A percentile compares a stretch with the other conserved stretches of the same genome.
phyloP scores from a whole-genome alignment of 2,888 invertebrate genomes.

The Eilema griseolum region DNA sequence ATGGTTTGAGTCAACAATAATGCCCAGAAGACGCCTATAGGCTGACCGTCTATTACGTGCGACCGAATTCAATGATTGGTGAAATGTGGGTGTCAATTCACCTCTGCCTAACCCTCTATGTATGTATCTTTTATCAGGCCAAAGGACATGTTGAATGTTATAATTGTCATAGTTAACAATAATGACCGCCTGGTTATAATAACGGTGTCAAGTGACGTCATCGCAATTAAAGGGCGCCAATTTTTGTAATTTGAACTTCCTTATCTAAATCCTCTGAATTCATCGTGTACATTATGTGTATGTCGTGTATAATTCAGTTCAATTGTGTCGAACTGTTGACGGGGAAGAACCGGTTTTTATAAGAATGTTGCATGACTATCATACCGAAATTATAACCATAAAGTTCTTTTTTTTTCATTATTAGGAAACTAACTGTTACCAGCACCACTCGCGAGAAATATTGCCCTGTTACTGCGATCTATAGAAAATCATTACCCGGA shows the following conservation, averaged over 20 bases:
- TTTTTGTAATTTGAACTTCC: slow-evolving; percentile 56
- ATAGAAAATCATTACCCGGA: too few relatives aligned
- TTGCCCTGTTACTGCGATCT: too few relatives aligned
- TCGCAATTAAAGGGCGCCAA: slow-evolving; percentile 53
- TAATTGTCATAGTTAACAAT: not conserved
- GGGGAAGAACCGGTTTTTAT: not conserved
- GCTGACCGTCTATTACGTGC: too few relatives aligned
- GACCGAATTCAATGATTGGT: too few relatives aligned
- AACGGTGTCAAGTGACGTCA: slow-evolving; percentile 51
- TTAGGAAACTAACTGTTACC: too few relatives aligned
- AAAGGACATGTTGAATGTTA: not conserved
- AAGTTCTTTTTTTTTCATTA: too few relatives aligned
- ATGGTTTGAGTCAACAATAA: too few relatives aligned
- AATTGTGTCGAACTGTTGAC: not conserved
- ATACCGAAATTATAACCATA: not conserved
- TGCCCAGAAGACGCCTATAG: too few relatives aligned
- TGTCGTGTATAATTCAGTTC: not conserved
- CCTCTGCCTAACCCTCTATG: too few relatives aligned
- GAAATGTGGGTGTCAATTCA: too few relatives aligned
- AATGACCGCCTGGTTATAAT: not conserved
- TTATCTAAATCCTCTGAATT: slow-evolving; percentile 22
- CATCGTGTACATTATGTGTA: too few relatives aligned
- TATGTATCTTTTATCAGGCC: not conserved
- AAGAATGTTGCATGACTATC: not conserved
- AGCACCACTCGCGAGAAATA: too few relatives aligned